Evolutionary conservation across 1,140 invertebrate genomes (phyloP), one percentile per base, ranked within the genome.

Genomic region (Homalodisca vitripennis): DNA sequence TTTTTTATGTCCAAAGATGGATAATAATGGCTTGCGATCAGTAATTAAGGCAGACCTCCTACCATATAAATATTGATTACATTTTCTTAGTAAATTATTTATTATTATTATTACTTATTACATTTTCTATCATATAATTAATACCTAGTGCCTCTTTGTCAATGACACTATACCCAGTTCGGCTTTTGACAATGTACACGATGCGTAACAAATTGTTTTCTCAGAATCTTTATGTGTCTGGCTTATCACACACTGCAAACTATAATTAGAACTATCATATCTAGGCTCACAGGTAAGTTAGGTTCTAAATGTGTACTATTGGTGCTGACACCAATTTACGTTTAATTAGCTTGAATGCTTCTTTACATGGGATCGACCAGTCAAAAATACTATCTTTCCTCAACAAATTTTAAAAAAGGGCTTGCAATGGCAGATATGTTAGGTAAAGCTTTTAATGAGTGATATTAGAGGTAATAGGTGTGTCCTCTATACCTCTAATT

Each of bases 111-210:
- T n/a, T n/a, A n/a, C n/a, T n/a, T n/a, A n/a, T n/a, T n/a, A n/a
- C n/a, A n/a, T n/a, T n/a, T n/a, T n/a, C n/a, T n/a, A n/a, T n/a
- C 14, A 79, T 80, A 75, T 78, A 82, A 47, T 84, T 70, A 31
- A 86, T 79, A 2, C 79, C 77, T 13, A 83, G 74, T 0, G 78
- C 82, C 75, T 88, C 85, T 71, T 81, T 81, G 41, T 88, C 83
- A 3, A 84, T 75, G 68, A 84, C 80, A 20, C 76, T 74, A 73
- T 86, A 87, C 82, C 81, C 70, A 75, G 72, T 74, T 87, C 80
- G 2, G 80, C 74, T 2, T 57, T 31, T 22, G 74, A 79, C 12
- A 87, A 73, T 3, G 80, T 79, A 29, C 79, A 74, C 17, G 82
- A 85, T 0, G 78, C 81, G 74, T 74, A 85, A 13, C 77, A 77